These are phyloP conservation scores for Brenthis daphne DNA, from an alignment of 2,888 invertebrate genomes.

Conservation along the genomic window DNA sequence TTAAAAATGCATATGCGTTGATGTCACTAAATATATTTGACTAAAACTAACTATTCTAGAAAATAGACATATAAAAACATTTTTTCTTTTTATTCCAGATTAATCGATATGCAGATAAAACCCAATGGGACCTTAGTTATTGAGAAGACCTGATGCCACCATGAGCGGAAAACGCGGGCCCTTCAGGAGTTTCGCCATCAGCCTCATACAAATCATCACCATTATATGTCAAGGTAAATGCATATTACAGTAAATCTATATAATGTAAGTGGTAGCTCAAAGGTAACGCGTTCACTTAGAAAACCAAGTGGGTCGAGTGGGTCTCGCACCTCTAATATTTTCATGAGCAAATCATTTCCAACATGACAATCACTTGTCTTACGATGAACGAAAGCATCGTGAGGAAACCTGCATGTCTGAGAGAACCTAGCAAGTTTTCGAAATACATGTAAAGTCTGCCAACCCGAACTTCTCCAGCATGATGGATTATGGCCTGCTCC, in stretches of 20 bases:
- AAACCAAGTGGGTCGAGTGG: neutral
- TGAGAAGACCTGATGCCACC: slow-evolving; percentile 52
- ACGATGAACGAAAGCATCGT: too few species aligned
- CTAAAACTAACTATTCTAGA: neutral
- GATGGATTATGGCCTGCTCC: too few species aligned
- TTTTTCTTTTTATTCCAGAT: slow-evolving; percentile 38
- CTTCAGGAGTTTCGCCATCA: slow-evolving; percentile 78
- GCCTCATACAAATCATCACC: slow-evolving; percentile 83
- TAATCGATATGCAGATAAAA: slow-evolving; percentile 16
- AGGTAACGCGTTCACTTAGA: neutral
- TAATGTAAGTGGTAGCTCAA: too few species aligned
- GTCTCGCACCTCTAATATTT: too few species aligned
- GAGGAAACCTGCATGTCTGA: too few species aligned
- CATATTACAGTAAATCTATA: neutral
- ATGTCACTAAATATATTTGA: too few species aligned
- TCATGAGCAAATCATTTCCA: too few species aligned
- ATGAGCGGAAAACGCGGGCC: slow-evolving; percentile 70
- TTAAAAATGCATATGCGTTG: too few species aligned
- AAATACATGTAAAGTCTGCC: too few species aligned
- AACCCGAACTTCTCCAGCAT: too few species aligned
- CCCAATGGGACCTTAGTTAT: slow-evolving; percentile 28
- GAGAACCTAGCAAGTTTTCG: too few species aligned
- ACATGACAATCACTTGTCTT: too few species aligned
- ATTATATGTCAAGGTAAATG: slow-evolving; percentile 82
- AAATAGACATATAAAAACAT: neutral